Evolutionary conservation across 2,113 vertebrate species (phyloP).

Genomic region (Gallinago jamesoni): DNA sequence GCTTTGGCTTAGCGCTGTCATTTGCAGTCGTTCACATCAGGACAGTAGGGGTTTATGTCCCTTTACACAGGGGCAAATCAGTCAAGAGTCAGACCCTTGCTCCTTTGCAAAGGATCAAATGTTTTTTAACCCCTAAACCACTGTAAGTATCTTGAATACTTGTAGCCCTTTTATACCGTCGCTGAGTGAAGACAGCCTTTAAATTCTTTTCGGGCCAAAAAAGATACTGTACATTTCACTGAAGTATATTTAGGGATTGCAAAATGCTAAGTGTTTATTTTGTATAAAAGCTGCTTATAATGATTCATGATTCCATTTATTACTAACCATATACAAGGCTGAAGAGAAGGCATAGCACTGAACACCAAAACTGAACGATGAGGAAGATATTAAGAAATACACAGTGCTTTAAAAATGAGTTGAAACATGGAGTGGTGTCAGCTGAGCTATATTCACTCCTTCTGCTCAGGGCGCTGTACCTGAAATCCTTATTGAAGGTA

Average conservation of each 20-base stretch:
- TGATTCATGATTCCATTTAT: background rate
- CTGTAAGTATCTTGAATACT: background rate
- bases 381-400: background rate
- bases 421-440: background rate
- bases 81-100: background rate
- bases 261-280: constrained; percentile 1
- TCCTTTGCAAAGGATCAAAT: background rate
- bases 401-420: background rate
- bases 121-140: background rate
- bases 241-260: background rate
- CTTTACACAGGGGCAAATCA: background rate
- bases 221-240: background rate
- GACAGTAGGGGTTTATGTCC: background rate
- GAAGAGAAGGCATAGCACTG: background rate
- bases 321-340: background rate
- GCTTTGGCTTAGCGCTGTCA: background rate
- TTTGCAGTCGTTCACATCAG: background rate
- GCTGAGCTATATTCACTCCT: background rate
- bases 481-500: background rate
- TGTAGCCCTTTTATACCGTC: background rate
- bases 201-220: background rate
- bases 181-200: background rate
- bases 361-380: background rate
- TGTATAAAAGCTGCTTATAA: background rate
- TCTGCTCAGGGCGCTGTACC: background rate